A percentile compares a stretch with the other conserved stretches of the same genome.
Conservation (phyloP, 2,888 invertebrate species). For the Hesperia comma region DNA sequence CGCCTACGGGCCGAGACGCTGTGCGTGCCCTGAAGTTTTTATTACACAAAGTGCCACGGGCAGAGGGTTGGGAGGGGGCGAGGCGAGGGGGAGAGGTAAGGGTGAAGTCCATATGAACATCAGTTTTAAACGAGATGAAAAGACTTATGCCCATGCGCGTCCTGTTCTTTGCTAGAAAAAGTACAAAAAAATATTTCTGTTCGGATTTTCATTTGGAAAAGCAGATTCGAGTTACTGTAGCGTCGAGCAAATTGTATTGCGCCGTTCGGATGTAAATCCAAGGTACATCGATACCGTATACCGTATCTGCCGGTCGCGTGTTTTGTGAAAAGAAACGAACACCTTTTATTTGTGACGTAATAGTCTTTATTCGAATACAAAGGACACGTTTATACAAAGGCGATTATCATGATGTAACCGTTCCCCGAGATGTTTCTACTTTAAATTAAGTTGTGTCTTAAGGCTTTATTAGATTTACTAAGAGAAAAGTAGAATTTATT, state of each 20-base stretch:
- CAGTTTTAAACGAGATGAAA: slow-evolving; percentile 38
- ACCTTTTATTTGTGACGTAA: slow-evolving; percentile 13
- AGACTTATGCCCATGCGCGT: slow-evolving; percentile 30
- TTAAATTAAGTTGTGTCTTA: no score
- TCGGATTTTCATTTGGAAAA: slow-evolving; percentile 16
- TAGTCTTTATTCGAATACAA: slow-evolving; percentile 5
- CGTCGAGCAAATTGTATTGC: slow-evolving; percentile 17
- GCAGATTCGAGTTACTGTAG: background rate
- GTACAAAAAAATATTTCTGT: slow-evolving; percentile 16
- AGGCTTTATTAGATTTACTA: no score
- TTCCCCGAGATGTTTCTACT: background rate
- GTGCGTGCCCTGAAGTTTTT: slow-evolving; percentile 30
- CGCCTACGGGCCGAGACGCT: slow-evolving; percentile 10
- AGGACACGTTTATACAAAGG: background rate
- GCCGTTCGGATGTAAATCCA: slow-evolving; percentile 24
- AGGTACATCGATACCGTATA: slow-evolving; percentile 21
- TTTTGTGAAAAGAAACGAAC: slow-evolving; percentile 12
- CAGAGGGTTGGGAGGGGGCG: background rate
- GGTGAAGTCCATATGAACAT: slow-evolving; percentile 27
- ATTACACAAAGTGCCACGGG: slow-evolving; percentile 19
- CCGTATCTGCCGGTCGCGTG: slow-evolving; percentile 4
- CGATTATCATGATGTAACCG: background rate
- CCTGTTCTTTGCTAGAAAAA: slow-evolving; percentile 12
- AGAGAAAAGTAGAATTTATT: no score
- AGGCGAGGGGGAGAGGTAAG: background rate